Evolutionary conservation across 1,140 invertebrate species (phyloP), one percentile per base, ranked within the genome.

Genomic region (Neodiprion virginianus): DNA sequence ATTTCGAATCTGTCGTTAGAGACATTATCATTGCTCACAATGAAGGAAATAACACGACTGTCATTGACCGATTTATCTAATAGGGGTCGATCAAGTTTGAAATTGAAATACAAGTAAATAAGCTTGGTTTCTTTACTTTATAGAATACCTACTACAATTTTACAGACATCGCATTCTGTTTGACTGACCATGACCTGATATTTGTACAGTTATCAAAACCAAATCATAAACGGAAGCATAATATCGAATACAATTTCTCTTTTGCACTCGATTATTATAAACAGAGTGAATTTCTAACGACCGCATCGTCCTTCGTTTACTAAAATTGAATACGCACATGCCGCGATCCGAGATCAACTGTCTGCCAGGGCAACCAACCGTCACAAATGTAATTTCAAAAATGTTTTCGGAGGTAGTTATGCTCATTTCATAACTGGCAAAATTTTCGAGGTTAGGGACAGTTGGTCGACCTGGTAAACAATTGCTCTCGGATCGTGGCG

Each of bases 21-120:
- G 93, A 94, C 81, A 93, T 94, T 78, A 80, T 93, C 21, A 87
- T 88, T 61, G 85, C 89, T n/a, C 88, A 91, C 78, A 82, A 89
- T 66, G 81, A 84, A n/a, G 85, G 87, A 69, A 82, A 89, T 74
- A 80, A 90, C 9, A 91, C 92, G 79, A 84, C 84, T 40, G 93
- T 82, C 93, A 93, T 82, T 93, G 80, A 88, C 5, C 28, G 28
- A 40, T 40, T 40, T 40, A 40, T 40, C 28, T 0, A 40, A 40
- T 40, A 40, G 0, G 5, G 28, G 5, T 4, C 28, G 28, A 40
- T 40, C 28, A 40, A 5, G 1, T 40, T 40, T 40, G 5, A 40
- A 40, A 3, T 40, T 40, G 28, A 76, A 9, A 40, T 67, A 61
- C 73, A 28, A 12, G 65, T 77, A 65, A 78, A 40, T 40, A 40